Evolutionary conservation across 2,797 vertebrate species (phyloP).

Genomic region (Acestrorhynchus altus): DNA sequence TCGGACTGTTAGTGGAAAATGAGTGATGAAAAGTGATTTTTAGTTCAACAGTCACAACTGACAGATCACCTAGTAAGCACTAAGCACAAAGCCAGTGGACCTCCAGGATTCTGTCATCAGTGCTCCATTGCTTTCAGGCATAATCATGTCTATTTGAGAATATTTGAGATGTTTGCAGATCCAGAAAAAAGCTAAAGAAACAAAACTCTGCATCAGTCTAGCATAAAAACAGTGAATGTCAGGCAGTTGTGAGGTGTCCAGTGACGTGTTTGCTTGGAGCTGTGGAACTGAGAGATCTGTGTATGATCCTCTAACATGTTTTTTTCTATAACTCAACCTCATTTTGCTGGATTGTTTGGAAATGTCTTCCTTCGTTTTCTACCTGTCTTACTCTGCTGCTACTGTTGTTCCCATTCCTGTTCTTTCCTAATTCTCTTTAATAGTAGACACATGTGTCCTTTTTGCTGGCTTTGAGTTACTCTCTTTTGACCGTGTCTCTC

Average conservation of each 20-base stretch:
- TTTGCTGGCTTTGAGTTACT: constrained; percentile 34
- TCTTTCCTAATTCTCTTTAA: constrained; percentile 13
- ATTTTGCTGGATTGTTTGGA: not conserved
- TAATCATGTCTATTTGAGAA: too few species aligned
- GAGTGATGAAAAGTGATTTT: too few species aligned
- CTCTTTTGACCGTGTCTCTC: constrained; percentile 48
- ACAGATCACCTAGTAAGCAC: too few species aligned
- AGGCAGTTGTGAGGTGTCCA: not conserved
- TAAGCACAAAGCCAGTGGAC: too few species aligned
- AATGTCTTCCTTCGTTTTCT: not conserved
- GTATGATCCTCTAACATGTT: not conserved
- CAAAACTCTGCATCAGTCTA: too few species aligned
- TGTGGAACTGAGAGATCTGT: not conserved
- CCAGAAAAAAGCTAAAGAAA: too few species aligned
- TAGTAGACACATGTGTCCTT: constrained; percentile 29
- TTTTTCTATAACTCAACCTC: not conserved
- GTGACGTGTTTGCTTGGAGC: not conserved
- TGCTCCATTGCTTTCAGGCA: too few species aligned
- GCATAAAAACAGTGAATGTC: not conserved
- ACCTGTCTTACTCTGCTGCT: constrained; percentile 10
- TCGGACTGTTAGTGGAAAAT: too few species aligned
- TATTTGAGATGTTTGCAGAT: too few species aligned
- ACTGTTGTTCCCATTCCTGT: constrained; percentile 30
- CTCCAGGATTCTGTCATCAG: too few species aligned
- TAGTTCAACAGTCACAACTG: too few species aligned